Base-by-base conservation (phyloP, 2,797 vertebrate genomes). In the Acipenser oxyrinchus region DNA sequence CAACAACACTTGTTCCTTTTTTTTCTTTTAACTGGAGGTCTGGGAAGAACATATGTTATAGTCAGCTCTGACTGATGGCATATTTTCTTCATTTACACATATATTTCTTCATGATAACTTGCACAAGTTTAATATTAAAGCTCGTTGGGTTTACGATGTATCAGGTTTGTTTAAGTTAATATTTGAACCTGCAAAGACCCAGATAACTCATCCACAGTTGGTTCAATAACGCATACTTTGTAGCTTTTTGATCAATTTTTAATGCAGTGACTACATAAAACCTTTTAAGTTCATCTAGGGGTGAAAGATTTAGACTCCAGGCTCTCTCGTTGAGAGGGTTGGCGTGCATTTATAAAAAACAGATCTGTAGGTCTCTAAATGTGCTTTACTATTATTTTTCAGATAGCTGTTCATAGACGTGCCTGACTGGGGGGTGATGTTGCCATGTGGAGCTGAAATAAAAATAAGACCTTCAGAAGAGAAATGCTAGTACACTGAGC, bases 1-100 rank as follows among this genome's bases (percentile, higher is more conserved):
- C 64, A 11, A 58, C 18, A 60, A 60, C 23, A 66, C 59, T 58
- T 72, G 67, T 68, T 64, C 63, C 64, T 63, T 63, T 48, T 23
- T 37, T 37, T 49, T 60, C 23, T 64, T 11, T 49, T 48, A 7
- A 49, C 57, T 58, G 64, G 48, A 10, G 11, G 63, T 51, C 66
- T 65, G 8, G 65, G 51, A 63, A 60, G 64, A 13, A 60, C 59
- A 50, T 13, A n/a, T n/a, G 49, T 23, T 23, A 60, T 49, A 63
- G 48, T 66, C 70, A 51, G 48, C 63, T 59, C 50, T 62, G 51
- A 60, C 18, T 49, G 23, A 63, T 66, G 59, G 60, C 13, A 58
- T 68, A 52, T 69, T 53, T 64, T 37, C 37, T 37, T 62, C 13
- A 62, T 67, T 67, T 51, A 6, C 12, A 51, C 49, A 61, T 8